These are phyloP conservation scores for Bergia puertoricense DNA, from an alignment of 92 coral and sea anemone genomes.

Conservation along the genomic window DNA sequence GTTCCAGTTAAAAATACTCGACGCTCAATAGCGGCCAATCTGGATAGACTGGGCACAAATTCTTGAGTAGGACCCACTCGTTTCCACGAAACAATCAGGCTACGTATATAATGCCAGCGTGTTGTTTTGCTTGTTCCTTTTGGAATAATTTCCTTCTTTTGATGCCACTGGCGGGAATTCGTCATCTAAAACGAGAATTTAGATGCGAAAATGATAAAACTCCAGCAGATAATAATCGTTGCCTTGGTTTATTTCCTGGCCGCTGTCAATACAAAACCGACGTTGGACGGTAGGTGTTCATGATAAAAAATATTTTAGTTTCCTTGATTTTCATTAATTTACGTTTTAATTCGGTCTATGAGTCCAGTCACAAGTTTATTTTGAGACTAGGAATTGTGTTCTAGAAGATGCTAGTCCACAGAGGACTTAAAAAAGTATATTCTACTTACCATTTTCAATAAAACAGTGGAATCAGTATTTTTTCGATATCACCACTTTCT, in stretches of 20 bases:
- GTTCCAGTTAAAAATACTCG: too few species aligned
- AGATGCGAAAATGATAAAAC: constrained; percentile 21
- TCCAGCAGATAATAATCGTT: neutral
- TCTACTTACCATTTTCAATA: neutral
- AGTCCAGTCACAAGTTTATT: neutral
- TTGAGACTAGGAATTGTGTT: neutral
- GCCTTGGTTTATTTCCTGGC: neutral
- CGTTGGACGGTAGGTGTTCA: constrained; percentile 15
- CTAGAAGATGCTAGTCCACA: neutral
- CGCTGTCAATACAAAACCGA: neutral
- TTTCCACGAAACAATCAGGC: neutral
- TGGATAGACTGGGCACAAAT: neutral
- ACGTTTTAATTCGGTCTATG: neutral
- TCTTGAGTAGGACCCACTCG: neutral
- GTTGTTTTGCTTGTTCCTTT: constrained; percentile 16
- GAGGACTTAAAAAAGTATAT: neutral
- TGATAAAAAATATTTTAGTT: too few species aligned
- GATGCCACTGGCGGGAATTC: constrained; percentile 23
- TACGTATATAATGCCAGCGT: constrained; percentile 11
- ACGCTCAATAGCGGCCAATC: neutral
- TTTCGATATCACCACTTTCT: neutral
- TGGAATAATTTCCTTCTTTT: constrained; percentile 4
- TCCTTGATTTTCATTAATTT: neutral
- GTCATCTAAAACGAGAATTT: neutral
- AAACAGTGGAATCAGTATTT: neutral